phyloP scores from a whole-genome alignment of 2,797 vertebrate genomes.

The Squalus acanthias region DNA sequence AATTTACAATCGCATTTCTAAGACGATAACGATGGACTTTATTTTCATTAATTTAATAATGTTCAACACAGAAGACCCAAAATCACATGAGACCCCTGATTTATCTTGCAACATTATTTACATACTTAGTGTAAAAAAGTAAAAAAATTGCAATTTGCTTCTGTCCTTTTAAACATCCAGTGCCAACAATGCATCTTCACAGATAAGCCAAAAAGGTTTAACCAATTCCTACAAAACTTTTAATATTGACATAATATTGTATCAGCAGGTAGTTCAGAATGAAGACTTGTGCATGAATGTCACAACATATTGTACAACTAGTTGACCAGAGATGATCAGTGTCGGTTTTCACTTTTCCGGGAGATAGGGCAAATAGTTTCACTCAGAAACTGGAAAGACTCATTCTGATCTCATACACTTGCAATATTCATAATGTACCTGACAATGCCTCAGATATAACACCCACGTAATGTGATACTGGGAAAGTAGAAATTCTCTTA shows the following conservation, averaged over 20 bases:
- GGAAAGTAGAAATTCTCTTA: background rate
- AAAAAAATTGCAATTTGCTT: background rate
- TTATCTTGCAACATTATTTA: background rate
- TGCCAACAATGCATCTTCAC: background rate
- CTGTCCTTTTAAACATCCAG: background rate
- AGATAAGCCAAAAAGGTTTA: background rate
- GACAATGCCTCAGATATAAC: background rate
- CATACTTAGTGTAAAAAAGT: background rate
- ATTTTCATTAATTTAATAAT: background rate
- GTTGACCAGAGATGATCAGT: too few relatives aligned
- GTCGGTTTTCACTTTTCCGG: background rate
- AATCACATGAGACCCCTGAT: background rate
- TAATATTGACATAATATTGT: background rate
- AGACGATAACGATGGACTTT: background rate
- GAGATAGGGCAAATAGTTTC: background rate
- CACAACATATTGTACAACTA: too few relatives aligned
- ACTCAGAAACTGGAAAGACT: background rate
- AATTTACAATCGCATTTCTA: background rate
- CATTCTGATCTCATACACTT: background rate
- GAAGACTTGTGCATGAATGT: too few relatives aligned
- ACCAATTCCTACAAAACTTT: background rate
- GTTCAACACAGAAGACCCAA: background rate
- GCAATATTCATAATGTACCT: background rate
- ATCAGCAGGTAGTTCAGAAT: background rate
- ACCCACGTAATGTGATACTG: background rate